Conservation (phyloP, 2,113 vertebrate species). For the Ibidorhyncha struthersii region DNA sequence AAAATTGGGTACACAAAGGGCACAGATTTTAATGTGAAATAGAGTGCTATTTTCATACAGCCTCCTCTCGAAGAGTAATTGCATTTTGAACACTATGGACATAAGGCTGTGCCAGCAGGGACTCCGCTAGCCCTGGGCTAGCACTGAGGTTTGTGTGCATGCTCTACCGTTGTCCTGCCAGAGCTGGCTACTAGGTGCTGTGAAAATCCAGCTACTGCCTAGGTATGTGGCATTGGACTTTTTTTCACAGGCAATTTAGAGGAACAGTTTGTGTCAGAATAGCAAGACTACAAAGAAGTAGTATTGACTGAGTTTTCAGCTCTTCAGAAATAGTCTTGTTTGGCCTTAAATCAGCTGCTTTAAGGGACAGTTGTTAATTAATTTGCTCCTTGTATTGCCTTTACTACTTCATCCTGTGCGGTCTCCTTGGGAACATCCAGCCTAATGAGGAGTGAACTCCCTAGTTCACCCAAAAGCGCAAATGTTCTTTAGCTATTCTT, state of each 20-base stretch:
- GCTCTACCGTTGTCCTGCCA: not conserved
- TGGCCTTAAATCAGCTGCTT: not conserved
- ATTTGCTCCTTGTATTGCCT: not conserved
- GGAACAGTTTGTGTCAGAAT: not conserved
- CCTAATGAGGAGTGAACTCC: not conserved
- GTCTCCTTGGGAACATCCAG: not conserved
- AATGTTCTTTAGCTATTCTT: not conserved
- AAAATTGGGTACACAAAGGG: not conserved
- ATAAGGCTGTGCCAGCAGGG: not conserved
- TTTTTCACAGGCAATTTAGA: not conserved
- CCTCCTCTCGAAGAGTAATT: not conserved
- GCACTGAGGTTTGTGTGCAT: not conserved
- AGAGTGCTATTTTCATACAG: not conserved
- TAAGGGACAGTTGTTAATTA: not conserved
- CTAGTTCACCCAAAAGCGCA: not conserved
- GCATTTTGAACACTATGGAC: accelerated
- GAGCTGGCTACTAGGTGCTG: not conserved
- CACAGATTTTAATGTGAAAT: not conserved
- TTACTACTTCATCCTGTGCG: not conserved
- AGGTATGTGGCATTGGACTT: not conserved
- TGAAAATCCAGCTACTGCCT: not conserved
- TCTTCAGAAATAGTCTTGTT: not conserved
- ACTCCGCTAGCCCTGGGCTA: not conserved
- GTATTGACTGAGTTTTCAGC: not conserved
- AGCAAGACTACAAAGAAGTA: not conserved